Conservation (phyloP, 2,888 invertebrate species). For the Scrobipalpa costella region DNA sequence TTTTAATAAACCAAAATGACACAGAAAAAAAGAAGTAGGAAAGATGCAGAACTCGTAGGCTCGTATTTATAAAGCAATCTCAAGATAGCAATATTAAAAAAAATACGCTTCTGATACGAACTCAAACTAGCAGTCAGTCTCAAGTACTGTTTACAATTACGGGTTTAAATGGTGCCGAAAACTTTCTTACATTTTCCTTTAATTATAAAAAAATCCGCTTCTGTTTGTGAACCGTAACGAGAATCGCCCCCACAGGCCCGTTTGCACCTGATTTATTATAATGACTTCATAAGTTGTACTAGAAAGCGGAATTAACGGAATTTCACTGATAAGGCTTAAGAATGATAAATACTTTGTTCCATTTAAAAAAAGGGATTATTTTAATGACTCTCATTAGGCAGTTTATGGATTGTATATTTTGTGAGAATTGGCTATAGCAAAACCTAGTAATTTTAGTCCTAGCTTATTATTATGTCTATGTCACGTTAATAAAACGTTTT, state of each 20-base stretch:
- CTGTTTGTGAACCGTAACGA: slow-evolving; percentile 6
- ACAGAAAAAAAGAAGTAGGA: too few species aligned
- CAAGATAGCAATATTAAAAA: too few species aligned
- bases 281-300: slow-evolving; percentile 28
- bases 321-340: slow-evolving; percentile 8
- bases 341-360: slow-evolving; percentile 14
- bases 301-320: slow-evolving; percentile 22
- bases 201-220: not conserved
- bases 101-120: too few species aligned
- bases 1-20: too few species aligned
- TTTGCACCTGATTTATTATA: slow-evolving; percentile 27
- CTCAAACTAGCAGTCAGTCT: not conserved
- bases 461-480: too few species aligned
- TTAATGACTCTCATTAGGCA: not conserved
- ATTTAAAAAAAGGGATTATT: not conserved
- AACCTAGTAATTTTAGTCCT: too few species aligned
- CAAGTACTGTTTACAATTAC: too few species aligned
- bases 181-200: not conserved
- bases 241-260: slow-evolving; percentile 8
- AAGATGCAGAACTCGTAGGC: too few species aligned
- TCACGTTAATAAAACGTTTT: too few species aligned
- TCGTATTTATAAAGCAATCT: too few species aligned
- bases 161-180: not conserved
- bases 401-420: not conserved
- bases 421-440: too few species aligned